phyloP scores from a whole-genome alignment of 2,113 vertebrate genomes.

The Nematolebias whitei region DNA sequence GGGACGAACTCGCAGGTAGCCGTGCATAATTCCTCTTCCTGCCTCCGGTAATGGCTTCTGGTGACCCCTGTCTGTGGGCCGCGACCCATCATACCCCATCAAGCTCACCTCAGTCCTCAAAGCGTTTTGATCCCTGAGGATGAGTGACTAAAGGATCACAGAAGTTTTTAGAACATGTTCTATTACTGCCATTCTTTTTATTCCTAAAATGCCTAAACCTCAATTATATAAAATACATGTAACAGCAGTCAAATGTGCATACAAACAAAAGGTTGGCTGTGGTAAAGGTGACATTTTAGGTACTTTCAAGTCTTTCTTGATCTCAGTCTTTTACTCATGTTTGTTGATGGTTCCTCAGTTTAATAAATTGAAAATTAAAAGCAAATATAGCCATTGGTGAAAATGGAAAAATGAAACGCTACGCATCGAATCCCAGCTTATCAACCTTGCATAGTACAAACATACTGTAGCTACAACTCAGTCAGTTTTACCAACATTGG shows the following conservation, averaged over 20 bases:
- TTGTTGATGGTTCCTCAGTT: no score
- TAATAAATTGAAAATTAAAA: no score
- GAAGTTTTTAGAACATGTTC: slow-evolving; percentile 9
- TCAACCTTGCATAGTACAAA: no score
- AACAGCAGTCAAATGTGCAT: not conserved
- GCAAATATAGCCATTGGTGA: no score
- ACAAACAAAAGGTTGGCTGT: no score
- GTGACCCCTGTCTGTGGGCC: slow-evolving; percentile 46
- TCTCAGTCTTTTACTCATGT: no score
- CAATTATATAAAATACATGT: not conserved
- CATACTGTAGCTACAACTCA: no score
- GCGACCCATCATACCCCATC: slow-evolving; percentile 38
- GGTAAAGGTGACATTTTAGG: not conserved
- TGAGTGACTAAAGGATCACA: not conserved
- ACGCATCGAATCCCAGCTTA: no score
- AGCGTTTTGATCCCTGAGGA: slow-evolving; percentile 14
- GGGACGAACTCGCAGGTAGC: slow-evolving; percentile 55
- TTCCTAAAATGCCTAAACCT: not conserved
- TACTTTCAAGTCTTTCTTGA: no score
- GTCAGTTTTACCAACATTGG: no score
- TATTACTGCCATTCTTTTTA: not conserved
- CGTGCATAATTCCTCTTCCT: slow-evolving; percentile 58
- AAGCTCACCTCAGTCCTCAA: slow-evolving; percentile 26
- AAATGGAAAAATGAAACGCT: no score
- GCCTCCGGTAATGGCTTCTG: slow-evolving; percentile 47